Conservation (phyloP, 1,140 invertebrate genomes). For the Drosophila obscura region DNA sequence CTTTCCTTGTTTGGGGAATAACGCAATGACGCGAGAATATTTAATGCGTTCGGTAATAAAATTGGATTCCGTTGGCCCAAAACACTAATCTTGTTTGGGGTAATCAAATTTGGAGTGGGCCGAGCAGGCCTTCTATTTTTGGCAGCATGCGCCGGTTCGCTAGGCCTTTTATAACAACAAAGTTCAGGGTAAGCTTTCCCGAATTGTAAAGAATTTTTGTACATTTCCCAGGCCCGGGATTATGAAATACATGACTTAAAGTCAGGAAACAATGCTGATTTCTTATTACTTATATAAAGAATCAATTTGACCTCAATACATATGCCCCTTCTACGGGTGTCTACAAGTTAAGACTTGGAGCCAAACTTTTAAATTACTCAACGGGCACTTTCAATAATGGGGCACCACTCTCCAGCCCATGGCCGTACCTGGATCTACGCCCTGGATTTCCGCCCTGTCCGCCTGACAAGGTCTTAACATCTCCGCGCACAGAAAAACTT, state of each 20-base stretch:
- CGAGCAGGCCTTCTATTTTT: slow-evolving; percentile 2
- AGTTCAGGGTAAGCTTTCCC: slow-evolving; percentile 45
- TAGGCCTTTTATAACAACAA: slow-evolving; percentile 57
- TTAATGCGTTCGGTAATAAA: slow-evolving; percentile 77
- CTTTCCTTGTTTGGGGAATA: slow-evolving; percentile 15
- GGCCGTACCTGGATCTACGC: too few species aligned
- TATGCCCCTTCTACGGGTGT: slow-evolving; percentile 24
- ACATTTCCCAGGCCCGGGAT: slow-evolving; percentile 41
- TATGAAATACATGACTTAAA: slow-evolving; percentile 63
- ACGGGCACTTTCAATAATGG: slow-evolving; percentile 76
- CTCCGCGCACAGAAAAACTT: slow-evolving; percentile 47
- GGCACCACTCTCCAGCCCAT: slow-evolving; percentile 3
- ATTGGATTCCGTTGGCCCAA: slow-evolving; percentile 63
- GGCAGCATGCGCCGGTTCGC: slow-evolving; percentile 20
- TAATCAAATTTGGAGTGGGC: slow-evolving; percentile 36
- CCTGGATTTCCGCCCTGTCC: slow-evolving; percentile 13
- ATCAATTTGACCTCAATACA: slow-evolving; percentile 75
- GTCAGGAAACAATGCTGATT: slow-evolving; percentile 44
- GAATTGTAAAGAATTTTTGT: slow-evolving; percentile 55
- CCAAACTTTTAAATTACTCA: slow-evolving; percentile 79
- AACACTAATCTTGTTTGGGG: slow-evolving; percentile 72
- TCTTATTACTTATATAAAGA: slow-evolving; percentile 59
- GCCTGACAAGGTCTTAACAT: slow-evolving; percentile 47
- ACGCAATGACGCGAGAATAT: slow-evolving; percentile 74
- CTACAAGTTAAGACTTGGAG: slow-evolving; percentile 45